Percentiles rank a stretch among this genome's conserved stretches.
Conservation (phyloP, 2,888 invertebrate species). For the Digitonthophagus gazella region DNA sequence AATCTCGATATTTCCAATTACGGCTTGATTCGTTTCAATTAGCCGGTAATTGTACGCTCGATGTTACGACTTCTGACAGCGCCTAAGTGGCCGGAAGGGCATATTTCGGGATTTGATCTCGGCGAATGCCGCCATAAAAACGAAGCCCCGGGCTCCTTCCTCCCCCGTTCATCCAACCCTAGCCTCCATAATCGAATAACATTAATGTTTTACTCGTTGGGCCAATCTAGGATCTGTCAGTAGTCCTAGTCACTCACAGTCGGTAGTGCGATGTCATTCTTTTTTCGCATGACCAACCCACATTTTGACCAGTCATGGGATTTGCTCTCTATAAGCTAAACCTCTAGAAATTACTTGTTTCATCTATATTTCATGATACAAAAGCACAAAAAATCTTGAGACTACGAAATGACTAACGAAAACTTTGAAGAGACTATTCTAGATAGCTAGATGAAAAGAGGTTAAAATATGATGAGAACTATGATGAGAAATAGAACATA, state of each 20-base stretch:
- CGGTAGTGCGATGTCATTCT: not conserved
- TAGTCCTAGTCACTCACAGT: not conserved
- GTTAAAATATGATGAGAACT: too few species aligned
- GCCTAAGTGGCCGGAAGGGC: slow-evolving; percentile 41
- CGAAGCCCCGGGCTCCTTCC: slow-evolving; percentile 26
- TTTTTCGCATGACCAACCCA: not conserved
- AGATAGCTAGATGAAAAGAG: too few species aligned
- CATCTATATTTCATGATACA: too few species aligned
- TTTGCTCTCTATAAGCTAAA: too few species aligned
- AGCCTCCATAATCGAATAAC: slow-evolving; percentile 38
- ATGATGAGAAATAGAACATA: too few species aligned
- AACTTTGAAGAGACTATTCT: too few species aligned
- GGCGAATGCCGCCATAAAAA: slow-evolving; percentile 39
- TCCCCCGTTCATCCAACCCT: slow-evolving; percentile 32
- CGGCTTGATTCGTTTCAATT: slow-evolving; percentile 2
- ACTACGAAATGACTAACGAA: too few species aligned
- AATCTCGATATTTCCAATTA: not conserved
- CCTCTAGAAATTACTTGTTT: not conserved
- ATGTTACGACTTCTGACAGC: slow-evolving; percentile 43
- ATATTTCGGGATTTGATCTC: slow-evolving; percentile 44
- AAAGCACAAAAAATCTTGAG: too few species aligned
- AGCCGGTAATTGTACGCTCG: slow-evolving; percentile 31
- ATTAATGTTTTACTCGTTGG: slow-evolving; percentile 36
- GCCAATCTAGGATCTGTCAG: not conserved
- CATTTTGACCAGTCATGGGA: not conserved